Evolutionary conservation across 64 coral and sea anemone genomes (phyloP).

Genomic region (Montipora capricornis): DNA sequence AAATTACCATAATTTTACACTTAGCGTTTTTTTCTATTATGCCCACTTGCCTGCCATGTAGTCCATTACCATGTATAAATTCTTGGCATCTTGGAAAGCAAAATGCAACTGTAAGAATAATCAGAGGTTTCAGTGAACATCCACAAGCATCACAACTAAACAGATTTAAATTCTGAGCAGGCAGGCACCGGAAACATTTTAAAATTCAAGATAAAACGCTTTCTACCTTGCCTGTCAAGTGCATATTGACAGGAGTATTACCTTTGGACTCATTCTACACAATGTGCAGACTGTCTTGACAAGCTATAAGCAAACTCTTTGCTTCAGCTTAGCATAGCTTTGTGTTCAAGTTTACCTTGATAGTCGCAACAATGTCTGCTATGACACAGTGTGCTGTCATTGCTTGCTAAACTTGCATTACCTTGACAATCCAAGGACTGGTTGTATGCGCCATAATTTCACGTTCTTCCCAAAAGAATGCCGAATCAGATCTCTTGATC

Average conservation of each 20-base stretch:
- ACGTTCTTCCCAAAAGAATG: slow-evolving; percentile 99
- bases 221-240: not conserved
- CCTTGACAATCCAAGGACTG: slow-evolving; percentile 97
- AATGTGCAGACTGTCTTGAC: not conserved
- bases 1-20: no score
- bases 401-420: not conserved
- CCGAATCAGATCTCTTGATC: slow-evolving; percentile 98
- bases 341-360: not conserved
- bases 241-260: not conserved
- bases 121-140: not conserved
- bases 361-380: not conserved
- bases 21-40: not conserved
- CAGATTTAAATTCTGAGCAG: not conserved
- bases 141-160: no score
- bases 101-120: slow-evolving; percentile 86
- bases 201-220: not conserved
- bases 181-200: not conserved
- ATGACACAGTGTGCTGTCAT: not conserved
- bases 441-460: slow-evolving; percentile 98
- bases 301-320: not conserved
- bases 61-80: slow-evolving; percentile 99
- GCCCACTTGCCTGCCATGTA: slow-evolving; percentile 86
- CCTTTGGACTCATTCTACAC: not conserved
- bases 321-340: not conserved
- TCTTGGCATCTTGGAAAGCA: slow-evolving; percentile 99